Conservation (phyloP, 2,113 vertebrate species). For the Porphyrio hochstetteri region DNA sequence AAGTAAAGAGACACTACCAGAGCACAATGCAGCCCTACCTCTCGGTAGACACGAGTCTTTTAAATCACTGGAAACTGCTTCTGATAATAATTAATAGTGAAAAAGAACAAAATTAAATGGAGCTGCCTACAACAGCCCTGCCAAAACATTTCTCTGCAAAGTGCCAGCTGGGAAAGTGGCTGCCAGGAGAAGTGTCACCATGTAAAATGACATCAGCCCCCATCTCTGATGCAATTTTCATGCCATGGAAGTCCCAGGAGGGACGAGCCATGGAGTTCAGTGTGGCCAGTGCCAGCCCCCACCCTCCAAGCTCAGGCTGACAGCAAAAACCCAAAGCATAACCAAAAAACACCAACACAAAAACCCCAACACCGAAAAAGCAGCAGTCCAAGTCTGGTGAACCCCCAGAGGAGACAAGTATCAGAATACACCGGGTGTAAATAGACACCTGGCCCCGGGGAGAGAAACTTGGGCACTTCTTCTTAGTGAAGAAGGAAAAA, state of each 20-base stretch:
- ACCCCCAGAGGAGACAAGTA: background rate
- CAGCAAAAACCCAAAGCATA: background rate
- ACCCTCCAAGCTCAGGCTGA: rapidly evolving
- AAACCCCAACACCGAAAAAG: background rate
- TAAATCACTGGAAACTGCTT: background rate
- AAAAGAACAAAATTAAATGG: background rate
- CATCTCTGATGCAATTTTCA: background rate
- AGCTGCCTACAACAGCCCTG: background rate
- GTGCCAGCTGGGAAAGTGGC: background rate
- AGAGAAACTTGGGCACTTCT: background rate
- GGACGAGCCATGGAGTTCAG: rapidly evolving
- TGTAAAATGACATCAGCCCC: background rate
- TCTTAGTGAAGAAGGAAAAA: background rate
- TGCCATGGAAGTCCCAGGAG: background rate
- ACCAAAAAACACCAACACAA: background rate
- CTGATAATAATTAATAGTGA: background rate
- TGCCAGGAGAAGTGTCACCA: background rate
- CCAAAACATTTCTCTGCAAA: background rate
- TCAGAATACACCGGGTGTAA: background rate
- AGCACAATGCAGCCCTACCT: background rate
- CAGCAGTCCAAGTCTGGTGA: background rate
- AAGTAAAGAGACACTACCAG: background rate
- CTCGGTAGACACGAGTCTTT: rapidly evolving
- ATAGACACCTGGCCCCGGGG: background rate
- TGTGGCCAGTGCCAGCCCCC: background rate